phyloP scores from a whole-genome alignment of 2,888 invertebrate species.

The Trissolcus japonicus region DNA sequence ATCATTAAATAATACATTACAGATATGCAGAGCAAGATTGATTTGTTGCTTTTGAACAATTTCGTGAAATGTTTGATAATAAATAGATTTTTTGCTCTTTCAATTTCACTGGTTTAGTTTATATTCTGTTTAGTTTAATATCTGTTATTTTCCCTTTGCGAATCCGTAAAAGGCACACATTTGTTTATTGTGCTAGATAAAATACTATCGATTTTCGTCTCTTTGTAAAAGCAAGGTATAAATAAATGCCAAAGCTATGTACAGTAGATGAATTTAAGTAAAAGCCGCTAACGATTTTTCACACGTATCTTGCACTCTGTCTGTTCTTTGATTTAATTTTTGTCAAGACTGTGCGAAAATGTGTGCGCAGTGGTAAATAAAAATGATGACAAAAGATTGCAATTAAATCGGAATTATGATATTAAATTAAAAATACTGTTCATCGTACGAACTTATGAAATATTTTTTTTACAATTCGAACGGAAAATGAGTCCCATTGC shows the following conservation, averaged over 20 bases:
- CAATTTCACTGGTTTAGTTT: constrained; percentile 3
- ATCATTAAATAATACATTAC: constrained; percentile 73
- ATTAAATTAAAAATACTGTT: constrained; percentile 75
- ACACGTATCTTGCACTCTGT: constrained; percentile 20
- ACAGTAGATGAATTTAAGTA: constrained; percentile 71
- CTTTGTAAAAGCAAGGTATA: constrained; percentile 72
- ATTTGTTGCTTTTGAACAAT: not conserved
- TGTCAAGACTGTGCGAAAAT: constrained; percentile 37
- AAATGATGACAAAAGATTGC: constrained; percentile 63
- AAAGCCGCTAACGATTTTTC: constrained; percentile 70
- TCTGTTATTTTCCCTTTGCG: constrained; percentile 6
- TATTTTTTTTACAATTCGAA: no score
- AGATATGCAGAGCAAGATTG: constrained; percentile 63
- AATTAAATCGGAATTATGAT: constrained; percentile 68
- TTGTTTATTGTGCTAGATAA: constrained; percentile 69
- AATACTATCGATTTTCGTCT: constrained; percentile 69
- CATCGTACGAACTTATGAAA: constrained; percentile 65
- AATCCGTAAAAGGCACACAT: constrained; percentile 53
- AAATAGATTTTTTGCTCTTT: constrained; percentile 61
- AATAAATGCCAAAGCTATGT: constrained; percentile 76
- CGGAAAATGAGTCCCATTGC: no score
- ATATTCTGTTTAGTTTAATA: constrained; percentile 19
- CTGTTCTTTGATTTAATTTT: constrained; percentile 28
- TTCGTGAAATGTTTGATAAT: constrained; percentile 58
- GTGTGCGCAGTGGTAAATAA: constrained; percentile 61